Base-by-base conservation (phyloP, 1,140 invertebrate genomes). In the Aradophagus sp. region DNA sequence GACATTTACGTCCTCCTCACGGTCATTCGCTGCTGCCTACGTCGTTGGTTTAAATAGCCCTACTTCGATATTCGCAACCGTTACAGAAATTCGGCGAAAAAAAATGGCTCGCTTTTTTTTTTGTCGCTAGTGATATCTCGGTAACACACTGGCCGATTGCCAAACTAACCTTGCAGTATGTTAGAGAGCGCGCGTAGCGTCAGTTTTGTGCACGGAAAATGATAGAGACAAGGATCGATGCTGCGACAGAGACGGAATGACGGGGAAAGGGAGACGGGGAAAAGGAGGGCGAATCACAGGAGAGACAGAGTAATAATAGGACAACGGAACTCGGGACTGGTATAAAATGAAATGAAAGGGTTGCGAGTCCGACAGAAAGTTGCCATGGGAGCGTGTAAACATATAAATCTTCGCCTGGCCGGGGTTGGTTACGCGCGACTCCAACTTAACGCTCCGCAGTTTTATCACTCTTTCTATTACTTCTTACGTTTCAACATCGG, bases 311-410 rank as follows among this genome's bases (percentile, higher is more conserved):
- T 71, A 66, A 72, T 56, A 13, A 61, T n/a, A n/a, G n/a, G 41
- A 72, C 41, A 45, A 31, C 39, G 41, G n/a, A 50, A 41, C 16
- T 50, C 65, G 69, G 55, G 56, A 52, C 38, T 47, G 34, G 70
- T 66, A 66, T 80, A 75, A 78, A 80, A 81, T 82, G 77, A 82
- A 81, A 80, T 68, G 66, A 69, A 73, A 50, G 65, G 68, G 47
- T 74, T 73, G 73, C 56, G 58, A 75, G 71, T 76, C 70, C 41
- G 72, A 78, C 77, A 79, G 79, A 83, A 84, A 82, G 81, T 84
- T 83, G 69, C 79, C 67, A 76, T 76, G 75, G 75, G 66, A 79
- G 65, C 81, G 76, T 81, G 81, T 84, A 84, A 84, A 83, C 81
- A 84, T 81, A 84, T 84, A 83, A 84, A 84, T 84, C 80, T 79